Percentiles rank a stretch among this genome's conserved stretches.
Conservation (phyloP, 2,797 vertebrate genomes). For the Gallinago stenura region DNA sequence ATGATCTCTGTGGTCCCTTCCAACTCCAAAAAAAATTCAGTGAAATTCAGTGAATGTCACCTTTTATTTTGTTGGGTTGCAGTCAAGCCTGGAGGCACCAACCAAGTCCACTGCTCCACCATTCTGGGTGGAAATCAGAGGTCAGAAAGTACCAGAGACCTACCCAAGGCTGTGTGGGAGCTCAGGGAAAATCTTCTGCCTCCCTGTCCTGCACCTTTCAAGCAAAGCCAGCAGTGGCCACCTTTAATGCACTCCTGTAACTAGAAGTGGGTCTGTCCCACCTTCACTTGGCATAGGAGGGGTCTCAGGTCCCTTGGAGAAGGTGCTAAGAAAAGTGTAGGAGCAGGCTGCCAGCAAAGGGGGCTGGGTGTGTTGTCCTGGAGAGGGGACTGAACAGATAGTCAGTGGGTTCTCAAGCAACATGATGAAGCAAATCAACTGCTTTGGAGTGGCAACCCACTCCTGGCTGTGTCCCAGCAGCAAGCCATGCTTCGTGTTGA, state of each 20-base stretch:
- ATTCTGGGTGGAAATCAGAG: not conserved
- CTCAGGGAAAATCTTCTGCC: not conserved
- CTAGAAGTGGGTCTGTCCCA: not conserved
- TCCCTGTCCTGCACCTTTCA: rapidly evolving
- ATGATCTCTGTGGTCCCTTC: no score
- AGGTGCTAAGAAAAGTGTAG: not conserved
- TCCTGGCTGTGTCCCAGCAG: not conserved
- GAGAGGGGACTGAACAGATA: not conserved
- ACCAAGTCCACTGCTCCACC: not conserved
- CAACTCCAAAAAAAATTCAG: no score
- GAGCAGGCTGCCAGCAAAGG: not conserved
- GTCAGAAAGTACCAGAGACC: not conserved
- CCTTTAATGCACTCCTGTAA: not conserved
- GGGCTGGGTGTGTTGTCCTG: not conserved
- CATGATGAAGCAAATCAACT: not conserved
- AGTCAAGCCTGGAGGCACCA: not conserved
- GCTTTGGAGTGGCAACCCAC: not conserved
- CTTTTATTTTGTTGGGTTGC: not conserved
- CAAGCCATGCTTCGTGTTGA: not conserved
- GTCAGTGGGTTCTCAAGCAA: not conserved
- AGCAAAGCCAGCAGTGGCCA: not conserved
- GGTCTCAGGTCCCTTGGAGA: not conserved
- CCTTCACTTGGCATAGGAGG: rapidly evolving
- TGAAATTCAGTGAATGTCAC: not conserved
- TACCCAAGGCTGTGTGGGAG: not conserved